Conservation (phyloP, 2,888 invertebrate genomes). For the Lymantria dispar region DNA sequence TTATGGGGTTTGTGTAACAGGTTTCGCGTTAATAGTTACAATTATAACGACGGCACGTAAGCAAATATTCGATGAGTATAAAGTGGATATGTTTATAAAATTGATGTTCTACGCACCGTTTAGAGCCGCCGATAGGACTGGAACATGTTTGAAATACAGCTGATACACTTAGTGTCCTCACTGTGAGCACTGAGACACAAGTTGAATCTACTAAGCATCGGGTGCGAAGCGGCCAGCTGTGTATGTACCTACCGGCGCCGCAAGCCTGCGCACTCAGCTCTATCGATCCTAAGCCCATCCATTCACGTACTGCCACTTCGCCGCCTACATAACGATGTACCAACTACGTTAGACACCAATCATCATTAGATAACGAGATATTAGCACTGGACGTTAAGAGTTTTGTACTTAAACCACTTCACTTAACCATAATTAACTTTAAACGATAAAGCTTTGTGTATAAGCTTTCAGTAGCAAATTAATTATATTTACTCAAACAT, state of each 20-base stretch:
- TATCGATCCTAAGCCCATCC: constrained; percentile 71
- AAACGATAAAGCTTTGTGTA: constrained; percentile 34
- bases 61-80: constrained; percentile 5
- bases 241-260: constrained; percentile 25
- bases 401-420: constrained; percentile 58
- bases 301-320: constrained; percentile 69
- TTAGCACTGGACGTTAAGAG: constrained; percentile 55
- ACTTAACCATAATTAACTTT: constrained; percentile 49
- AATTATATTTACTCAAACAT: constrained; percentile 13
- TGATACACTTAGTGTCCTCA: constrained; percentile 56
- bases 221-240: constrained; percentile 67
- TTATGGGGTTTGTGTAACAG: constrained; percentile 62
- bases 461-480: constrained; percentile 9
- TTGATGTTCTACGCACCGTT: constrained; percentile 61
- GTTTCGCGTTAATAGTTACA: constrained; percentile 45
- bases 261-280: constrained; percentile 72
- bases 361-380: constrained; percentile 74
- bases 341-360: constrained; percentile 68
- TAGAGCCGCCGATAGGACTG: constrained; percentile 56
- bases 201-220: constrained; percentile 46
- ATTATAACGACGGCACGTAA: constrained; percentile 43
- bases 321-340: constrained; percentile 71
- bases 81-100: constrained; percentile 1
- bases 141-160: constrained; percentile 58
- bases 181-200: constrained; percentile 56